phyloP scores from a whole-genome alignment of 2,888 invertebrate genomes.

The Rotaria sp. region DNA sequence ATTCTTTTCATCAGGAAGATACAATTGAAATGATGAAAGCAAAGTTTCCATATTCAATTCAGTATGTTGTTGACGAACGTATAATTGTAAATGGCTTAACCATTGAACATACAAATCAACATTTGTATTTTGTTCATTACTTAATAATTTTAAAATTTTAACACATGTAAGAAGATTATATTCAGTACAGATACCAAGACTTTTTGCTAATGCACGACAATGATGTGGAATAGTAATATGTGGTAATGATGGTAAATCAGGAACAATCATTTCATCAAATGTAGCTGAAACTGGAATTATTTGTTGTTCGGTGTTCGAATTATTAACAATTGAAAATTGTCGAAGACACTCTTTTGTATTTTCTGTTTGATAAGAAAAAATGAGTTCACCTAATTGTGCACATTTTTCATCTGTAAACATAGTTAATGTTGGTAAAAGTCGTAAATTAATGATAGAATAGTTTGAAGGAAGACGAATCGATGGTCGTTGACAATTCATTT shows the following conservation, averaged over 20 bases:
- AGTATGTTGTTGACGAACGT: background rate
- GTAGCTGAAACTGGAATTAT: background rate
- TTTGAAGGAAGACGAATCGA: background rate
- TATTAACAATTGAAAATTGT: background rate
- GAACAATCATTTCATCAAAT: background rate
- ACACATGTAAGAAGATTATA: background rate
- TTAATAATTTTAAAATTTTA: constrained; percentile 16
- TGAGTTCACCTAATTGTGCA: background rate
- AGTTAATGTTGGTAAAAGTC: background rate
- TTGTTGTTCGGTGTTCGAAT: background rate
- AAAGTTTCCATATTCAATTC: background rate
- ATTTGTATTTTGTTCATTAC: background rate
- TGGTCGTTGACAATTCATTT: background rate
- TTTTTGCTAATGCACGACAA: background rate
- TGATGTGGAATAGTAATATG: constrained; percentile 9
- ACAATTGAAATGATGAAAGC: background rate
- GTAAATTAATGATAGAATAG: background rate
- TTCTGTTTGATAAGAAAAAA: background rate
- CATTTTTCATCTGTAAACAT: background rate
- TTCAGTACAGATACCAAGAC: constrained; percentile 5
- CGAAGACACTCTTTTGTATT: background rate
- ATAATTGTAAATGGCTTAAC: constrained; percentile 31
- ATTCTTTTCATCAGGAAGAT: background rate
- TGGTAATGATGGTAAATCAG: background rate
- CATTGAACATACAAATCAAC: constrained; percentile 29